These are phyloP conservation scores for Poeciliopsis presidionis DNA, from an alignment of 2,797 vertebrate genomes.

Conservation along the genomic window DNA sequence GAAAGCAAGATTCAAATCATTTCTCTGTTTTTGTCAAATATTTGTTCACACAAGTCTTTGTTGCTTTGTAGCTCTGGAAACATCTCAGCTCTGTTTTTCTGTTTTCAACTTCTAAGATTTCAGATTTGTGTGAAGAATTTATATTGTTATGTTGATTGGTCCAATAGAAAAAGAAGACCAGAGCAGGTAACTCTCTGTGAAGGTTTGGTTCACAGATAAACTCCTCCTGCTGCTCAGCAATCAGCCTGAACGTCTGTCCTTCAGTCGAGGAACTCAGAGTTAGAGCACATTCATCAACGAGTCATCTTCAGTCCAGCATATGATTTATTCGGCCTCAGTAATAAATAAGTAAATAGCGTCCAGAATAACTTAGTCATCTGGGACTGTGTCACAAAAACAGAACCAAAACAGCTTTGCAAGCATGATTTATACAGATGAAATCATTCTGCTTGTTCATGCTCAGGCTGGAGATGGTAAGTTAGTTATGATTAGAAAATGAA, in stretches of 20 bases:
- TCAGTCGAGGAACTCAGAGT: not conserved
- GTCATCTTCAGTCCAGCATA: conserved; percentile 1
- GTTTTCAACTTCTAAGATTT: not conserved
- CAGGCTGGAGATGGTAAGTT: not conserved
- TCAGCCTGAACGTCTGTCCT: not conserved
- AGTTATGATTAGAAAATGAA: no score
- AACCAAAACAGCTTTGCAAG: conserved; percentile 1
- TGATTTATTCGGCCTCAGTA: conserved; percentile 1
- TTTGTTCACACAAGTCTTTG: not conserved
- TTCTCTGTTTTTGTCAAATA: not conserved
- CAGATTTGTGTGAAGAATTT: not conserved
- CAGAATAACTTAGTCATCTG: conserved; percentile 15
- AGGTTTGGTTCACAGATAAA: not conserved
- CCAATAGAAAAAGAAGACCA: not conserved
- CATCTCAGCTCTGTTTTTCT: not conserved
- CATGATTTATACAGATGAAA: not conserved
- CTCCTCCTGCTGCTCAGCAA: not conserved
- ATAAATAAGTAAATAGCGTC: conserved; percentile 9
- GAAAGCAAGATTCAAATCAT: not conserved
- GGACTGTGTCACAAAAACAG: not conserved
- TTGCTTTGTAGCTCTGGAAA: not conserved
- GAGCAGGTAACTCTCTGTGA: not conserved
- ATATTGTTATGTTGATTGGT: not conserved
- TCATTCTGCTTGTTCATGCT: not conserved
- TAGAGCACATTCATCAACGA: not conserved